Evolutionary conservation across 1,140 invertebrate genomes (phyloP).

Genomic region (Drosophila eugracilis): DNA sequence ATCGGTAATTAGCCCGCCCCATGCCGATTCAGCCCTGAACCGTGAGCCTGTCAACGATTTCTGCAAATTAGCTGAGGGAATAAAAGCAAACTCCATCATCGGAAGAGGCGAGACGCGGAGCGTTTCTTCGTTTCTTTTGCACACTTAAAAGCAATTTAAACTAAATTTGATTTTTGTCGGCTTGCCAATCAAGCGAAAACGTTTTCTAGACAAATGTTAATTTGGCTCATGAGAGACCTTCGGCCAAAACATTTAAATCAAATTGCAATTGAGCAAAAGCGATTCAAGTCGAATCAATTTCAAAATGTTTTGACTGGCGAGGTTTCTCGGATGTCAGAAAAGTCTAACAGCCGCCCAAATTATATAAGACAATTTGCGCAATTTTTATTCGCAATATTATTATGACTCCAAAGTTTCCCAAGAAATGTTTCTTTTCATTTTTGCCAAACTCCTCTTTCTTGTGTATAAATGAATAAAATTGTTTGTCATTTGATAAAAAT

Average conservation of each 20-base stretch:
- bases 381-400: conserved; percentile 58
- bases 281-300: conserved; percentile 38
- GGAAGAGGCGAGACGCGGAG: conserved; percentile 25
- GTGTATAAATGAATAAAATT: conserved; percentile 51
- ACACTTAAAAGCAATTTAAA: conserved; percentile 80
- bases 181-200: conserved; percentile 70
- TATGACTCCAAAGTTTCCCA: conserved; percentile 43
- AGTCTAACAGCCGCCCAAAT: conserved; percentile 33
- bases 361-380: conserved; percentile 71
- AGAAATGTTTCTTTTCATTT: conserved; percentile 28
- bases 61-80: conserved; percentile 48
- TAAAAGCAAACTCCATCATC: conserved; percentile 50
- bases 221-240: conserved; percentile 51
- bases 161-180: conserved; percentile 73
- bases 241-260: conserved; percentile 49
- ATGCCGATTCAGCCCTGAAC: conserved; percentile 52
- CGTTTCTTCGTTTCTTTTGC: conserved; percentile 48
- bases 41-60: conserved; percentile 53
- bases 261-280: conserved; percentile 54
- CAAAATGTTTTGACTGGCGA: conserved; percentile 39
- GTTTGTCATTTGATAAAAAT: conserved; percentile 53
- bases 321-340: conserved; percentile 33
- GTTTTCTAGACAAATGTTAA: conserved; percentile 58
- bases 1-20: conserved; percentile 58
- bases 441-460: conserved; percentile 24